Evolutionary conservation across 2,797 vertebrate genomes (phyloP).

Genomic region (Coendou prehensilis): DNA sequence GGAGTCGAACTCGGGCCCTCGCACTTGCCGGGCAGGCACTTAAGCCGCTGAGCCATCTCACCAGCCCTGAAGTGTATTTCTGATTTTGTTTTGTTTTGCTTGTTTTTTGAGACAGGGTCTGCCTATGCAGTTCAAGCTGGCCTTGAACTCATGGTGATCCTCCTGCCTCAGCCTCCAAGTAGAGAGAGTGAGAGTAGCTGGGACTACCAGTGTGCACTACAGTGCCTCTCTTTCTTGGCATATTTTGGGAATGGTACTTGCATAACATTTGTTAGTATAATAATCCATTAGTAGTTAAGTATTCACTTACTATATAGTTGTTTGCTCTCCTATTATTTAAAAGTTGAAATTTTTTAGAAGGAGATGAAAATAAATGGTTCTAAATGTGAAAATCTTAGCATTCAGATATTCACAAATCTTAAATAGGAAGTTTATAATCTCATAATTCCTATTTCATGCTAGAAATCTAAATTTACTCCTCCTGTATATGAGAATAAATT

Average conservation of each 20-base stretch:
- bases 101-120: not conserved
- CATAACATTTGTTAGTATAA: slow-evolving; percentile 21
- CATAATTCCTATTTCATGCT: slow-evolving; percentile 40
- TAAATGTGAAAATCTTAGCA: slow-evolving; percentile 36
- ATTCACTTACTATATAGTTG: slow-evolving; percentile 8
- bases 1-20: no score
- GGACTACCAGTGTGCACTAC: not conserved
- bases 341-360: slow-evolving; percentile 13
- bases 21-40: no score
- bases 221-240: not conserved
- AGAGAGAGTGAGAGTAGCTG: not conserved
- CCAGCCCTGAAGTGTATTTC: not conserved
- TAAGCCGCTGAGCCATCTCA: no score
- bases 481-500: slow-evolving; percentile 24
- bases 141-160: not conserved
- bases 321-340: slow-evolving; percentile 11
- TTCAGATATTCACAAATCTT: slow-evolving; percentile 52
- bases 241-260: slow-evolving; percentile 47
- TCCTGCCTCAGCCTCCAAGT: not conserved
- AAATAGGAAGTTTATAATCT: slow-evolving; percentile 34
- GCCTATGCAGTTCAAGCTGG: not conserved
- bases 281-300: slow-evolving; percentile 40
- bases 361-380: slow-evolving; percentile 29
- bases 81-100: not conserved
- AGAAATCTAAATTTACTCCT: slow-evolving; percentile 33